Base-by-base conservation (phyloP, 2,888 invertebrate species). In the Octodonta nipae region DNA sequence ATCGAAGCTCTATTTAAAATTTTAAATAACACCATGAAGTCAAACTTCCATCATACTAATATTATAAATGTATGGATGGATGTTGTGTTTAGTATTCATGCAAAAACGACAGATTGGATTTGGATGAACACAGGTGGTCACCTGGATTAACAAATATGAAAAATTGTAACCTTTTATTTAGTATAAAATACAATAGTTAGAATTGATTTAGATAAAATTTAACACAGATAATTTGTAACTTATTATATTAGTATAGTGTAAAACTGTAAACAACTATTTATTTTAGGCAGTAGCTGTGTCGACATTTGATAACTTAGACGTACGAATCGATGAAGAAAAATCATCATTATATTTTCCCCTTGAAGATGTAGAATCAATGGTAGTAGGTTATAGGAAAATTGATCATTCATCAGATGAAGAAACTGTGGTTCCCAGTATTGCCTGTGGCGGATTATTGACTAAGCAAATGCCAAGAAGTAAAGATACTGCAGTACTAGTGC, bases 301-400 rank as follows among this genome's bases (percentile, higher is more conserved):
- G 28, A 52, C 60, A 15, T 64, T 77, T 51, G 58, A 64, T 22
- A 58, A 67, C 43, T 55, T 73, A 39, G 68, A 74, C 42, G 67
- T 73, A 26, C 56, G 72, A 51, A 66, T 75, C 28, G 67, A 75
- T 35, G 40, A 56, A 13, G 60, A 65, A 33, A 58, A 61, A 8
- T 66, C 68, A 37, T 53, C 64, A 45, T 59, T 85, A 44, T 74
- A 75, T 51, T 77, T 83, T 51, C 79, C 79, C 3, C 54, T 85
- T 28, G 66, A 68, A 50, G 75, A 76, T 50, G 63, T 69, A 1
- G 55, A 71, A 29, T 69, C 68, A 16, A 63, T 64, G 48, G 57
- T 75, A 15, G 75, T 78, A 2, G 85, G 84, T 0, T 82, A 77
- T 46, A 74, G 75, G 49, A 52, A 56, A 37, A 33, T 66, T 8